Evolutionary conservation across 2,888 invertebrate species (phyloP), one percentile per base, ranked within the genome.

Genomic region (Piscicola geometra): DNA sequence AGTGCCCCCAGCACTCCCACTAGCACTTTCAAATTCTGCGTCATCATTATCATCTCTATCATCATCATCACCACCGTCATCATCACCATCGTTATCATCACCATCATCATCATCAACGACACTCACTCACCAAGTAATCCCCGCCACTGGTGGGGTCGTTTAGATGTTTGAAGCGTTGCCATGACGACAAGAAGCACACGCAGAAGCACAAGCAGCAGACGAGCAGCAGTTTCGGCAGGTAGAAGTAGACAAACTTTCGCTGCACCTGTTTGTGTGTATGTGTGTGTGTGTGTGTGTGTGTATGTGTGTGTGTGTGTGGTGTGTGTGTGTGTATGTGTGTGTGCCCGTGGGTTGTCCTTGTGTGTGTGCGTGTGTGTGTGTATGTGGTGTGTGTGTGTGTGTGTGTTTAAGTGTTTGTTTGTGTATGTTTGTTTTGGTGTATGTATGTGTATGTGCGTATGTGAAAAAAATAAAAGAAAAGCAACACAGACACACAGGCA

Each of bases 101-200:
- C 25, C 66, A 15, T 12, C 15, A 66, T 66, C 66, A 25, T 25
- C 28, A n/a, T 28, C 52, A 50, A 15, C 15, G 52, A 15, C 21
- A 21, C 15, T 50, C 15, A 50, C 52, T 50, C 52, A 15, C 72
- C 32, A 72, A n/a, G 30, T 25, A 25, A 12, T 72, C 35, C 18
- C n/a, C 33, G 85, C 93, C 93, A 85, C 92, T 96, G 0, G 94
- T 94, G 0, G 96, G 96, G 86, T 97, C 95, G 80, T 90, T 89
- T 64, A 92, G 88, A 82, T 93, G 93, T 83, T 93, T 92, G 82
- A 91, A 91, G 82, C 92, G 92, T 85, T 96, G 92, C 94, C 94
- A 94, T 1, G 92, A 90, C 1, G 94, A 91, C 80, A 96, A 85
- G 32, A 92, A 90, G 78, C 95, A 89, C 15, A 92, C 92, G 0